Evolutionary conservation across 2,888 invertebrate species (phyloP).

Genomic region (Odontocolon sp.): DNA sequence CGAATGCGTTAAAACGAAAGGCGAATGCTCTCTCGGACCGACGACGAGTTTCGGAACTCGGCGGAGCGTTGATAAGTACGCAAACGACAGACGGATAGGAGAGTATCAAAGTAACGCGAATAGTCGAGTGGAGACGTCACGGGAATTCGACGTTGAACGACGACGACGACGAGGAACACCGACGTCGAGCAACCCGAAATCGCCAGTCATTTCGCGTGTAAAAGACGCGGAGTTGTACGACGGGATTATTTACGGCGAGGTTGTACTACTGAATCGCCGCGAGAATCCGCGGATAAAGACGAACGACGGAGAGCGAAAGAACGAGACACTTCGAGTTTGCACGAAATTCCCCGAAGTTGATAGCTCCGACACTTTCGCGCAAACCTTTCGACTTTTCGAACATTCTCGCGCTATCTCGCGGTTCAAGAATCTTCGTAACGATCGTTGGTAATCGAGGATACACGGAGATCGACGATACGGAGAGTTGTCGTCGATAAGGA

Average conservation of each 20-base stretch:
- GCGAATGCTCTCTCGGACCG: background rate
- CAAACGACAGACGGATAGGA: background rate
- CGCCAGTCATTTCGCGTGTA: slow-evolving; percentile 61
- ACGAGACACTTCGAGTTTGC: slow-evolving; percentile 51
- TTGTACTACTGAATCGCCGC: slow-evolving; percentile 56
- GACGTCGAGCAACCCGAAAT: slow-evolving; percentile 60
- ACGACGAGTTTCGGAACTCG: too few relatives aligned
- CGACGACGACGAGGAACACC: slow-evolving; percentile 52
- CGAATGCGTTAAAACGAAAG: background rate
- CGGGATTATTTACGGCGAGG: slow-evolving; percentile 61
- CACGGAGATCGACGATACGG: background rate
- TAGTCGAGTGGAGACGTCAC: slow-evolving; percentile 46
- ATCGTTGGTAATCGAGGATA: background rate
- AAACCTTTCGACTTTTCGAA: slow-evolving; percentile 47
- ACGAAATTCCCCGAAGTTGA: slow-evolving; percentile 60
- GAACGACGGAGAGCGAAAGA: slow-evolving; percentile 57
- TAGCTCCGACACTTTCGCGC: slow-evolving; percentile 36
- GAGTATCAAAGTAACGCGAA: slow-evolving; percentile 35
- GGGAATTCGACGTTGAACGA: slow-evolving; percentile 52
- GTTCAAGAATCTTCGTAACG: background rate
- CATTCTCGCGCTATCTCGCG: slow-evolving; percentile 46
- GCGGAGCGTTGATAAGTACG: too few relatives aligned
- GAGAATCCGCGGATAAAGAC: slow-evolving; percentile 59
- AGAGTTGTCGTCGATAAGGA: background rate
- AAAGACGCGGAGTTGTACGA: slow-evolving; percentile 53